Conservation (phyloP, 2,888 invertebrate genomes). For the Drosophila formosana region DNA sequence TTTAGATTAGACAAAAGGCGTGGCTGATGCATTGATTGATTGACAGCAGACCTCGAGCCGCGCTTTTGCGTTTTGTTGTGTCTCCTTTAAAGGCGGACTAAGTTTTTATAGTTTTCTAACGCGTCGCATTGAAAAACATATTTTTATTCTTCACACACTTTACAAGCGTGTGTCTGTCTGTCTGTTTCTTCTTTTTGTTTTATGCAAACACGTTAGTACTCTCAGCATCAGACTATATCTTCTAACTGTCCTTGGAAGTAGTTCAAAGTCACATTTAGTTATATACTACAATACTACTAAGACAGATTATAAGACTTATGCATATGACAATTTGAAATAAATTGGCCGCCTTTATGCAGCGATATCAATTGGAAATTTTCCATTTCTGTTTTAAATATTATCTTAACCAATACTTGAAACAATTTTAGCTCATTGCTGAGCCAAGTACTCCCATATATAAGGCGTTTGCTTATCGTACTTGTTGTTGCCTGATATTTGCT, state of each 20-base stretch:
- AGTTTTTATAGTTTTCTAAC: neutral
- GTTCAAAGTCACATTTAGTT: too few species aligned
- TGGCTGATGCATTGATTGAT: slow-evolving; percentile 47
- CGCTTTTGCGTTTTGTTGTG: neutral
- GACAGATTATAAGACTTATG: too few species aligned
- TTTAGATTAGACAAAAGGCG: slow-evolving; percentile 44
- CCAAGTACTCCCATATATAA: slow-evolving; percentile 46
- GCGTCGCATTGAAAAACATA: neutral
- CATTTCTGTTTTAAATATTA: neutral
- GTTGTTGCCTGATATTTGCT: slow-evolving; percentile 58
- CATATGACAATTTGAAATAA: too few species aligned
- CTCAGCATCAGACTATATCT: too few species aligned
- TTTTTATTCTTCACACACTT: neutral
- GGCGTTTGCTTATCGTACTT: slow-evolving; percentile 50
- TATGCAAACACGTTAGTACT: neutral
- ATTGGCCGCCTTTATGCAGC: too few species aligned
- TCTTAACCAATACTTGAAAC: slow-evolving; percentile 4
- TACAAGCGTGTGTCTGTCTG: too few species aligned
- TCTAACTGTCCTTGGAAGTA: too few species aligned
- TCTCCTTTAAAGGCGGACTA: slow-evolving; percentile 6
- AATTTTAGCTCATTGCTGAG: slow-evolving; percentile 20
- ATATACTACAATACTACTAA: too few species aligned
- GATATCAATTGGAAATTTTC: neutral
- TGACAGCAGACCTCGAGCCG: slow-evolving; percentile 52
- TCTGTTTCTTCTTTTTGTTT: neutral